These are phyloP conservation scores for Argynnis bischoffii DNA, from an alignment of 2,888 invertebrate genomes.

Conservation along the genomic window DNA sequence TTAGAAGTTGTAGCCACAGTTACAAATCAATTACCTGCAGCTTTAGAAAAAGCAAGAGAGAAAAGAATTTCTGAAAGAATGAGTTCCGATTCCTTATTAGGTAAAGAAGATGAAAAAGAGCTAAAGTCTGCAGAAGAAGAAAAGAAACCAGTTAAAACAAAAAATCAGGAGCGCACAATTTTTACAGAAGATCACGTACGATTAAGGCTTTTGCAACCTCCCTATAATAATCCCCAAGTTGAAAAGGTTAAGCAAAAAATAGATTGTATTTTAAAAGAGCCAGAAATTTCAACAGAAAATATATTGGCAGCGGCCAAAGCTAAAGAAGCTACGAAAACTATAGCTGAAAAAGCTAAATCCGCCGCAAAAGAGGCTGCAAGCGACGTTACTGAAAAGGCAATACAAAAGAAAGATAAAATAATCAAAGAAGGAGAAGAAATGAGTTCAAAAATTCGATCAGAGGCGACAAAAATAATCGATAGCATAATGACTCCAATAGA, in stretches of 20 bases:
- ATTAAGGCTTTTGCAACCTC: slow-evolving; percentile 69
- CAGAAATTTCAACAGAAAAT: slow-evolving; percentile 75
- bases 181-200: slow-evolving; percentile 67
- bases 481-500: slow-evolving; percentile 77
- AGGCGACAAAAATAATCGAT: slow-evolving; percentile 71
- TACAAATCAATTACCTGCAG: slow-evolving; percentile 76
- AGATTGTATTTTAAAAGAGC: slow-evolving; percentile 73
- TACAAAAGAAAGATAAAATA: slow-evolving; percentile 58
- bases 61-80: slow-evolving; percentile 74
- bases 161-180: slow-evolving; percentile 48
- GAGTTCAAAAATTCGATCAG: slow-evolving; percentile 62
- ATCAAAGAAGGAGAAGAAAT: slow-evolving; percentile 59
- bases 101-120: slow-evolving; percentile 58
- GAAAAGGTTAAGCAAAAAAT: slow-evolving; percentile 76
- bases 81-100: slow-evolving; percentile 74
- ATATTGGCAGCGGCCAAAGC: slow-evolving; percentile 57
- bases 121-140: slow-evolving; percentile 57
- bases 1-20: slow-evolving; percentile 80
- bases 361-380: slow-evolving; percentile 58
- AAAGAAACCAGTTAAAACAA: slow-evolving; percentile 54
- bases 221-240: slow-evolving; percentile 76
- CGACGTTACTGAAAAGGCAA: slow-evolving; percentile 53
- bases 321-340: slow-evolving; percentile 54
- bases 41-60: slow-evolving; percentile 77
- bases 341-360: slow-evolving; percentile 57